A percentile compares a stretch with the other conserved stretches of the same genome.
Conservation (phyloP, 2,888 invertebrate genomes). For the Sphecodes monilicornis region DNA sequence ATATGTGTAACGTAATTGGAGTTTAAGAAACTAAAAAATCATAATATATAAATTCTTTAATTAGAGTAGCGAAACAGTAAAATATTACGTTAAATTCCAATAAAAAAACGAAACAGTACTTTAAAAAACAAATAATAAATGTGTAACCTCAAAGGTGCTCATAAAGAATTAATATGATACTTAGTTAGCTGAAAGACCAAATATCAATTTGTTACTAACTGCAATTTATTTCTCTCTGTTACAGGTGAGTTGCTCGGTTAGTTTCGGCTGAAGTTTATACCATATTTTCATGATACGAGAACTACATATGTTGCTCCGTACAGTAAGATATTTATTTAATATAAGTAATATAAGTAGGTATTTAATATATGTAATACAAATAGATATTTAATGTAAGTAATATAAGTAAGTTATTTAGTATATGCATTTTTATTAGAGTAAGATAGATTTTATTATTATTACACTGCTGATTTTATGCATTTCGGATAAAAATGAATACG, state of each 20-base stretch:
- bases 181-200: not conserved
- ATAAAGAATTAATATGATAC: too few relatives aligned
- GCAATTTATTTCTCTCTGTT: slow-evolving; percentile 51
- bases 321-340: slow-evolving; percentile 15
- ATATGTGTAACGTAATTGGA: too few relatives aligned
- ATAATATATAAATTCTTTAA: too few relatives aligned
- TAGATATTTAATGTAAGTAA: not conserved
- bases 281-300: not conserved
- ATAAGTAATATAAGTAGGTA: slow-evolving; percentile 1
- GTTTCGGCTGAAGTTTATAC: slow-evolving; percentile 19
- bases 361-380: too few relatives aligned
- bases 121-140: not conserved
- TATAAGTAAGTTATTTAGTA: not conserved
- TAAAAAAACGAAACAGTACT: not conserved
- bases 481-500: too few relatives aligned
- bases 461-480: not conserved
- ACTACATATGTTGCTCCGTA: slow-evolving; percentile 6
- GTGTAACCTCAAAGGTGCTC: too few relatives aligned
- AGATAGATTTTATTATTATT: not conserved
- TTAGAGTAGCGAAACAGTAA: too few relatives aligned
- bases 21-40: too few relatives aligned
- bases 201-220: not conserved
- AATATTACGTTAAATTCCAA: too few relatives aligned
- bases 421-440: not conserved
- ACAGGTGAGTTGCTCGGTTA: slow-evolving; percentile 61